Conservation (phyloP, 1,140 invertebrate genomes). For the Papilio helenus region DNA sequence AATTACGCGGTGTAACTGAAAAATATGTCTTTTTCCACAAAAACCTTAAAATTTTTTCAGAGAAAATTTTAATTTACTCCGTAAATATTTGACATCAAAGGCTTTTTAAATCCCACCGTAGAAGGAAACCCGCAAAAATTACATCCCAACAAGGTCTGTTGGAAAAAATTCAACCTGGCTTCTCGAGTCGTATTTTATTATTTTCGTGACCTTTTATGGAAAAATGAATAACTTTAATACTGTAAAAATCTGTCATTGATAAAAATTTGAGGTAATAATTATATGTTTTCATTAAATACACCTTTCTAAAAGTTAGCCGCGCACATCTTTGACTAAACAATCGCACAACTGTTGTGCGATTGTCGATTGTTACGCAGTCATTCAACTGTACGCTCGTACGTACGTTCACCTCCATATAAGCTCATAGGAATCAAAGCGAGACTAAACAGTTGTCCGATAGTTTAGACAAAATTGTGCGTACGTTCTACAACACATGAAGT, state of each 20-base stretch:
- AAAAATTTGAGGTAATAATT: background rate
- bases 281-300: too few relatives aligned
- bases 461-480: too few relatives aligned
- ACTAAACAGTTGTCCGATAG: too few relatives aligned
- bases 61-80: background rate
- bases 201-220: background rate
- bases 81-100: slow-evolving; percentile 10
- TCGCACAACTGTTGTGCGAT: too few relatives aligned
- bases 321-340: too few relatives aligned
- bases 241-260: background rate
- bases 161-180: background rate
- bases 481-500: too few relatives aligned
- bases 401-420: too few relatives aligned
- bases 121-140: slow-evolving; percentile 6
- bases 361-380: too few relatives aligned
- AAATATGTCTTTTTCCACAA: background rate
- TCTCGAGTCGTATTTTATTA: background rate
- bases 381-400: too few relatives aligned
- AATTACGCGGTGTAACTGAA: background rate
- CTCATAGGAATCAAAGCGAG: too few relatives aligned
- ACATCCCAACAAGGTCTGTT: background rate
- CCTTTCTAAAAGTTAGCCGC: too few relatives aligned
- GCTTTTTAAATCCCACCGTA: background rate
- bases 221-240: background rate
- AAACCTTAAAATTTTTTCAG: background rate